A percentile compares a stretch with the other conserved stretches of the same genome.
phyloP scores from a whole-genome alignment of 2,113 vertebrate species.

The Bos javanicus region DNA sequence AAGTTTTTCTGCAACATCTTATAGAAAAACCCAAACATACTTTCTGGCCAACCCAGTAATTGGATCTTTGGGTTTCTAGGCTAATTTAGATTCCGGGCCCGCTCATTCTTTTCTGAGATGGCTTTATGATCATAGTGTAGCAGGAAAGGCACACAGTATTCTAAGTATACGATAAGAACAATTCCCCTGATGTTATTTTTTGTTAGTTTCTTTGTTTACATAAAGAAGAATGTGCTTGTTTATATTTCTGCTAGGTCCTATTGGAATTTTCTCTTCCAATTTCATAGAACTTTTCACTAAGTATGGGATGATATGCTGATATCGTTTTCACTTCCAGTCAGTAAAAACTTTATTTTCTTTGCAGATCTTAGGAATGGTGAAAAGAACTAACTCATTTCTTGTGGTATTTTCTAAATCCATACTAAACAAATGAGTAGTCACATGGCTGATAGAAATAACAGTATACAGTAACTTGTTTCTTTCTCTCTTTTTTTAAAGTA shows the following conservation, averaged over 20 bases:
- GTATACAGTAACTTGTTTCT: background rate
- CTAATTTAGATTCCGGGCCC: background rate
- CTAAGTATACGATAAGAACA: background rate
- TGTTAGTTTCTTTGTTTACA: conserved; percentile 26
- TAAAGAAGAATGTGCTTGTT: conserved; percentile 35
- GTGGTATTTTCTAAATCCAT: conserved; percentile 31
- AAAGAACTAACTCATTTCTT: conserved; percentile 14
- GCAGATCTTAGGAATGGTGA: conserved; percentile 8
- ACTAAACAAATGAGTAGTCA: background rate
- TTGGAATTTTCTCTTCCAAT: conserved; percentile 34
- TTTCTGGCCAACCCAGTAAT: background rate
- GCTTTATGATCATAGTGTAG: background rate
- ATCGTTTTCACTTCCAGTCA: conserved; percentile 12
- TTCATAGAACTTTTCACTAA: conserved; percentile 44
- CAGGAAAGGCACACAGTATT: background rate
- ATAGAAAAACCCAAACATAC: background rate
- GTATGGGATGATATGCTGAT: conserved; percentile 9
- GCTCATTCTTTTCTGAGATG: background rate
- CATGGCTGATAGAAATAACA: conserved; percentile 7
- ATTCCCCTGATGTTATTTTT: background rate
- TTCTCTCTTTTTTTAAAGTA: background rate
- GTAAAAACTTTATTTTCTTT: conserved; percentile 1
- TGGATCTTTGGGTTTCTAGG: background rate
- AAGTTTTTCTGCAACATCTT: background rate
- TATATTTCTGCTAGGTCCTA: conserved; percentile 41